These are phyloP conservation scores for Dendrocincla fuliginosa DNA, from an alignment of 2,797 vertebrate species.

Conservation along the genomic window DNA sequence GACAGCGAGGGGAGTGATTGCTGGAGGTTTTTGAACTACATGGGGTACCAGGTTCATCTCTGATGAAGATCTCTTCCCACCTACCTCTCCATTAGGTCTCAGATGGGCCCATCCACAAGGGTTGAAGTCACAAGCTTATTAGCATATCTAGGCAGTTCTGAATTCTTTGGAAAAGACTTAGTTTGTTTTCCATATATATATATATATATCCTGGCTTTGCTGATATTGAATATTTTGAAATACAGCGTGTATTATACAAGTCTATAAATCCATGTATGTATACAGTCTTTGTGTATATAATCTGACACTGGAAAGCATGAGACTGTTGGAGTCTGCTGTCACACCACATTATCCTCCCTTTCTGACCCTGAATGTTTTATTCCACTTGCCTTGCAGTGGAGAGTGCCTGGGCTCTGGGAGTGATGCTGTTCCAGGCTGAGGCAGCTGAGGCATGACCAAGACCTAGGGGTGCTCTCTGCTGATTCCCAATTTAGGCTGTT, in stretches of 20 bases:
- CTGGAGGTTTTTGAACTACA: neutral
- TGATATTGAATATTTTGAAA: neutral
- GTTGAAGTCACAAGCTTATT: neutral
- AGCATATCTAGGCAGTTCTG: fast-evolving
- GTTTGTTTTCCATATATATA: neutral
- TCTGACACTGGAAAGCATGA: neutral
- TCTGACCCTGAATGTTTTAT: neutral
- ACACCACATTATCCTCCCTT: neutral
- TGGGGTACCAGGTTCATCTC: neutral
- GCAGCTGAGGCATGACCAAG: neutral
- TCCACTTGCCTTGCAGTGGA: neutral
- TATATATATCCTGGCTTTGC: neutral
- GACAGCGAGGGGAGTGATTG: neutral
- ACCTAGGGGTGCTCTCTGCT: neutral
- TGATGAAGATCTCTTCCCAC: neutral
- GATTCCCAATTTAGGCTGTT: neutral
- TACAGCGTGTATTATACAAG: neutral
- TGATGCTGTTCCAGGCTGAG: neutral
- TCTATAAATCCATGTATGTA: neutral
- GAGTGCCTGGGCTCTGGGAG: neutral
- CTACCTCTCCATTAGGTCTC: neutral
- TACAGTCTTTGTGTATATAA: neutral
- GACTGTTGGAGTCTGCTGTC: neutral
- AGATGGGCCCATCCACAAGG: neutral
- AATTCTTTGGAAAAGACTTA: neutral